These are phyloP conservation scores for Lomographa bimaculata DNA, from an alignment of 2,888 invertebrate genomes.

Conservation along the genomic window DNA sequence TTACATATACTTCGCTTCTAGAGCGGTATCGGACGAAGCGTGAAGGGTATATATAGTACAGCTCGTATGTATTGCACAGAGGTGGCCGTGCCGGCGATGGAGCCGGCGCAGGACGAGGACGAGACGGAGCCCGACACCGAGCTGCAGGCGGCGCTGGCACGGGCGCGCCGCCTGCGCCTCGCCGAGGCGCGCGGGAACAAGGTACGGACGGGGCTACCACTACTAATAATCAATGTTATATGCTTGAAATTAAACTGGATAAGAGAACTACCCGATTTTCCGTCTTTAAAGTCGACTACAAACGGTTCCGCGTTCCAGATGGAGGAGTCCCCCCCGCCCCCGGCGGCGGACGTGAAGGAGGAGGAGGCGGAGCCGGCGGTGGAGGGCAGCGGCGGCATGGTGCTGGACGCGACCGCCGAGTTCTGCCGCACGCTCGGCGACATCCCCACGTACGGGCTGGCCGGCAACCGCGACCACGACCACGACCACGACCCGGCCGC, in stretches of 20 bases:
- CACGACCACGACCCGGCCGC: constrained; percentile 89
- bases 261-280: too few species aligned
- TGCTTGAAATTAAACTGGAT: too few species aligned
- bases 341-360: constrained; percentile 81
- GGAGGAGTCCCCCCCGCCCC: constrained; percentile 71
- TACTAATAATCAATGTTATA: too few species aligned
- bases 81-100: constrained; percentile 46
- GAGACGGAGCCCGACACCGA: constrained; percentile 89
- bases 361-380: constrained; percentile 39
- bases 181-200: not conserved
- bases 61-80: too few species aligned
- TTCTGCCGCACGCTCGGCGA: constrained; percentile 98
- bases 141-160: constrained; percentile 88
- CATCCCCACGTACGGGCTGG: constrained; percentile 96
- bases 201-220: too few species aligned
- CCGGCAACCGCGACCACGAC: constrained; percentile 94
- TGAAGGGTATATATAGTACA: too few species aligned
- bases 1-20: too few species aligned
- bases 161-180: constrained; percentile 86
- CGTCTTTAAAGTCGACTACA: too few species aligned
- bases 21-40: too few species aligned
- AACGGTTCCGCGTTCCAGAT: too few species aligned
- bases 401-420: constrained; percentile 97
- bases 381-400: constrained; percentile 84
- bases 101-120: constrained; percentile 70